Evolutionary conservation across 2,797 vertebrate genomes (phyloP).

Genomic region (Halcyon leucocephala): DNA sequence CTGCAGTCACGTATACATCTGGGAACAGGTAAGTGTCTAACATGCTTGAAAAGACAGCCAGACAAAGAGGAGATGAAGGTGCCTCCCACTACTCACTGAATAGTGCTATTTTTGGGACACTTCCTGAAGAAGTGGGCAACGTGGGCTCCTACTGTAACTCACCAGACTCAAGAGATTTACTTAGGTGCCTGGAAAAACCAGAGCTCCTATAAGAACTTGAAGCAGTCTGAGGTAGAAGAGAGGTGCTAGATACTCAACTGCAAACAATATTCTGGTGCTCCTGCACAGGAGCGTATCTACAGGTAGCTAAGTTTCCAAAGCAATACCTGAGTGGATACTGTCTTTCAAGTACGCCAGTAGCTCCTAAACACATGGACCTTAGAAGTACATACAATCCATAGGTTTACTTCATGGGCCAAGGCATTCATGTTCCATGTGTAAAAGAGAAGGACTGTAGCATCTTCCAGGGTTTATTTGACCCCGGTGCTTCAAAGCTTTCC

Average conservation of each 20-base stretch:
- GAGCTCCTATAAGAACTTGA: background rate
- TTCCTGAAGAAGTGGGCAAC: background rate
- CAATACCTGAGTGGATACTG: background rate
- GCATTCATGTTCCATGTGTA: background rate
- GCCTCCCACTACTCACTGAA: background rate
- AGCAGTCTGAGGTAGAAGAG: background rate
- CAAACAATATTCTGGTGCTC: background rate
- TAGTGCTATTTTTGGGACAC: too few species aligned
- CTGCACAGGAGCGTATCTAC: rapidly evolving
- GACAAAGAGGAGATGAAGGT: background rate
- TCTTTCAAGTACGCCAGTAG: background rate
- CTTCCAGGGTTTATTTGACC: background rate
- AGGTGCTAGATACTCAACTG: background rate
- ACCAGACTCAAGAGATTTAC: background rate
- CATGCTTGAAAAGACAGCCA: background rate
- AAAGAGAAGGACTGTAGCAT: background rate
- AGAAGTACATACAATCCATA: rapidly evolving
- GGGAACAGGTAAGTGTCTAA: background rate
- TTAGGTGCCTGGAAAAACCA: rapidly evolving
- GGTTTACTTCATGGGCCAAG: background rate
- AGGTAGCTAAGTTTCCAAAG: background rate
- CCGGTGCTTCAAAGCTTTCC: background rate
- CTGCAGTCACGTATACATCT: background rate
- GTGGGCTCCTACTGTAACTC: background rate
- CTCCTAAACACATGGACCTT: background rate